A percentile compares a stretch with the other conserved stretches of the same genome.
Evolutionary conservation across 1,140 invertebrate species (phyloP).

Genomic region (Heliconius melpomene): DNA sequence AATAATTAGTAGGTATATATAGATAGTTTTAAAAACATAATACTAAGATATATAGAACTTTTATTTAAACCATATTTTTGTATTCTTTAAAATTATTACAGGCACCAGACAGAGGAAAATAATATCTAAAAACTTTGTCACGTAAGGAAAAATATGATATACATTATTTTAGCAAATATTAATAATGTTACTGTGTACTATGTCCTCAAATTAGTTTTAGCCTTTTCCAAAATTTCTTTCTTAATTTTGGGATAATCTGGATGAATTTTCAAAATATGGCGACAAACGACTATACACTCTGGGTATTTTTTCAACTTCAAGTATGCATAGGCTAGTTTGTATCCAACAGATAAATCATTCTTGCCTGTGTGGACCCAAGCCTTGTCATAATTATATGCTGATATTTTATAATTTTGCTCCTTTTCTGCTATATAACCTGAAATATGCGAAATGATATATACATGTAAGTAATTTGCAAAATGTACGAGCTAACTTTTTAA

Average conservation of each 20-base stretch:
- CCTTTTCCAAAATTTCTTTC: constrained; percentile 97
- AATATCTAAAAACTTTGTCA: not conserved
- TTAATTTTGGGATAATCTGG: constrained; percentile 95
- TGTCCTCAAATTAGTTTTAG: constrained; percentile 90
- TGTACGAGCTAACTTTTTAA: no score
- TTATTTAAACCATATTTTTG: not conserved
- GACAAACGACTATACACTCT: constrained; percentile 83
- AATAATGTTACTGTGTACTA: constrained; percentile 55
- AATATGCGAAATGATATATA: constrained; percentile 1
- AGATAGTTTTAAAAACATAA: not conserved
- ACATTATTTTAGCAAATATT: no score
- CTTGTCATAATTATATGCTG: constrained; percentile 90
- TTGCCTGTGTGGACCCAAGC: constrained; percentile 93
- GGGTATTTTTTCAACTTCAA: constrained; percentile 95
- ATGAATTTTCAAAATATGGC: constrained; percentile 90
- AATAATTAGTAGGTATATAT: no score
- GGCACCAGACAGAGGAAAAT: not conserved
- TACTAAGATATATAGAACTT: not conserved
- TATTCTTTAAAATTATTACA: not conserved
- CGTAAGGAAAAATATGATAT: no score
- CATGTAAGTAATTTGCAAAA: no score
- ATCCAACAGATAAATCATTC: constrained; percentile 92
- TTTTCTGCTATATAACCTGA: constrained; percentile 93
- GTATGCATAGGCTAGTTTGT: constrained; percentile 95
- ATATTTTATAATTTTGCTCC: constrained; percentile 94